A percentile compares a stretch with the other conserved stretches of the same genome.
Evolutionary conservation across 2,888 invertebrate genomes (phyloP).

Genomic region (Fragum whitleyi): DNA sequence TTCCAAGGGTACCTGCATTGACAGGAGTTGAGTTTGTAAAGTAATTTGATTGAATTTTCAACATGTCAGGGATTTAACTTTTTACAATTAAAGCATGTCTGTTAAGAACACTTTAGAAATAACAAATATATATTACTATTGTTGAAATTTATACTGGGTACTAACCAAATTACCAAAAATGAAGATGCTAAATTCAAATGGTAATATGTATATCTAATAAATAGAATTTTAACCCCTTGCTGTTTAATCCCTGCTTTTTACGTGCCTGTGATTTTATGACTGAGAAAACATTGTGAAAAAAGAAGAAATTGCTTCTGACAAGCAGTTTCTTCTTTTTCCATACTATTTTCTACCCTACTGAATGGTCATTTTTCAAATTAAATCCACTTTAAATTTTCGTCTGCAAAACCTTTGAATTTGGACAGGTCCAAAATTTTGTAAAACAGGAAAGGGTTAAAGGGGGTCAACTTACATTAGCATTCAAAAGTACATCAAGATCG

Average conservation of each 20-base stretch:
- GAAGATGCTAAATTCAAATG: too few relatives aligned
- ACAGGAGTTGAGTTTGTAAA: too few relatives aligned
- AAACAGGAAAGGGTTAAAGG: too few relatives aligned
- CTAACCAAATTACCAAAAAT: too few relatives aligned
- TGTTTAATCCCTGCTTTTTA: not conserved
- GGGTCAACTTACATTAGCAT: not conserved
- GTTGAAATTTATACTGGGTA: too few relatives aligned
- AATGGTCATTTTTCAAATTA: not conserved
- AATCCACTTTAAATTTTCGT: not conserved
- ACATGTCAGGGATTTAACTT: too few relatives aligned
- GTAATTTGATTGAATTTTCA: too few relatives aligned
- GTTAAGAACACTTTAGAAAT: too few relatives aligned
- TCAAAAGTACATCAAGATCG: conserved; percentile 2
- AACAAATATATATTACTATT: too few relatives aligned
- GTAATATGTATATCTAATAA: too few relatives aligned
- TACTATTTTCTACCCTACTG: not conserved
- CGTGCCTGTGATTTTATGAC: not conserved
- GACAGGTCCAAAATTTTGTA: not conserved
- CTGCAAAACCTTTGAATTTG: not conserved
- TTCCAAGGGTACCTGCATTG: too few relatives aligned
- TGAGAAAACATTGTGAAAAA: not conserved
- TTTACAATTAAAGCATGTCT: too few relatives aligned
- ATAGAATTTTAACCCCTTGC: conserved; percentile 7
- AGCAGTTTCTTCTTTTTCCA: conserved; percentile 11
- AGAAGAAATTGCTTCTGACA: not conserved